phyloP scores from a whole-genome alignment of 1,140 invertebrate species.

The Meloidogyne chitwoodi region DNA sequence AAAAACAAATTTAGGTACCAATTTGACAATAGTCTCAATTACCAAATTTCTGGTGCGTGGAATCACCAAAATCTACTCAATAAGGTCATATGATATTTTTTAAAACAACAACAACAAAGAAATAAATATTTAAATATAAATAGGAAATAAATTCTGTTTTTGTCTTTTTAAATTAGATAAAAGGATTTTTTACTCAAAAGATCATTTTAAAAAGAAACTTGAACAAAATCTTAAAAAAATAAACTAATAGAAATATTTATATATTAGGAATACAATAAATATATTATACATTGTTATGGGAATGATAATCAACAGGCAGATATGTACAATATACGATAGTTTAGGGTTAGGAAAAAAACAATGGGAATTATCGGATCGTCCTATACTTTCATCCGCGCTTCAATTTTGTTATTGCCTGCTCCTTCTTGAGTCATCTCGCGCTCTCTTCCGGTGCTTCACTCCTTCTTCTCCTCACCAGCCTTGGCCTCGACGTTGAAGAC shows the following conservation, averaged over 20 bases:
- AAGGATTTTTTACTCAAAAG: too few relatives aligned
- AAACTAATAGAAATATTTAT: too few relatives aligned
- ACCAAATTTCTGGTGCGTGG: conserved; percentile 17
- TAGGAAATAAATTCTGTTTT: background rate
- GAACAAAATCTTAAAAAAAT: too few relatives aligned
- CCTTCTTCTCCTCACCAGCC: conserved; percentile 1
- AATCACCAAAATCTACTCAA: conserved; percentile 12
- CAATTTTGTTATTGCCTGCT: background rate
- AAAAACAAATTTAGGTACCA: background rate
- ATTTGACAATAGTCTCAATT: conserved; percentile 2
- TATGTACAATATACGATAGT: background rate
- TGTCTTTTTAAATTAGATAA: too few relatives aligned
- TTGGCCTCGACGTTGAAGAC: conserved; percentile 36
- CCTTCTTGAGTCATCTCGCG: background rate
- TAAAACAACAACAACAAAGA: background rate
- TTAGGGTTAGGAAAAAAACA: background rate
- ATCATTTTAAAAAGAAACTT: too few relatives aligned
- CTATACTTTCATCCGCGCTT: background rate
- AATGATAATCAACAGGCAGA: background rate
- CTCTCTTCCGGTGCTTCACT: conserved; percentile 1
- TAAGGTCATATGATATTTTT: background rate
- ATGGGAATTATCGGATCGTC: background rate
- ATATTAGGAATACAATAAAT: too few relatives aligned
- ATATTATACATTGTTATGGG: background rate
- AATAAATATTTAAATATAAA: background rate